Percentiles rank a stretch among this genome's conserved stretches.
Conservation (phyloP, 2,888 invertebrate genomes). For the Monochamus alternatus region DNA sequence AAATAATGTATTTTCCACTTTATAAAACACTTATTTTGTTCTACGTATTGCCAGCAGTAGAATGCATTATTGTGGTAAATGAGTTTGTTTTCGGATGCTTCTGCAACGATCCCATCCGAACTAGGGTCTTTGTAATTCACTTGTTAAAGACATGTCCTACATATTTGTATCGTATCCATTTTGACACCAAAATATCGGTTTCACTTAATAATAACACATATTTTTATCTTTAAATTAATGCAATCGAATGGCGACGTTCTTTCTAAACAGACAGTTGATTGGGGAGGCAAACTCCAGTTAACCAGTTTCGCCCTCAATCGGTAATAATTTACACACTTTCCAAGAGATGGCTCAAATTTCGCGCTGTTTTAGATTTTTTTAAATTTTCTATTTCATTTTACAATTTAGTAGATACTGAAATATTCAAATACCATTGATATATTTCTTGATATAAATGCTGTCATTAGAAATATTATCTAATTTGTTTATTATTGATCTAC, state of each 20-base stretch:
- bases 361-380: conserved; percentile 17
- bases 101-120: conserved; percentile 65
- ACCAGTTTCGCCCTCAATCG: conserved; percentile 63
- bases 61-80: conserved; percentile 67
- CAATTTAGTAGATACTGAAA: not conserved
- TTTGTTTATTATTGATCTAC: no score
- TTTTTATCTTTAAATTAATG: conserved; percentile 62
- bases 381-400: not conserved
- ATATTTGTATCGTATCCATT: conserved; percentile 49
- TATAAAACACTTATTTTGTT: conserved; percentile 53
- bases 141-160: conserved; percentile 53
- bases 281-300: conserved; percentile 71
- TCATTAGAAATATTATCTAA: no score
- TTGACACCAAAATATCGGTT: conserved; percentile 46
- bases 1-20: conserved; percentile 39
- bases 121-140: conserved; percentile 51
- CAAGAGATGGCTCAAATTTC: conserved; percentile 49
- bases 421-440: no score
- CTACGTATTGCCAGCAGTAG: conserved; percentile 62
- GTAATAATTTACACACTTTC: conserved; percentile 43
- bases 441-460: no score
- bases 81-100: conserved; percentile 68
- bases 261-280: conserved; percentile 70
- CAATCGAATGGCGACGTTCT: conserved; percentile 70
- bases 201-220: conserved; percentile 63